These are phyloP conservation scores for Acarapis woodi DNA, from an alignment of 1,140 invertebrate species.

Conservation along the genomic window DNA sequence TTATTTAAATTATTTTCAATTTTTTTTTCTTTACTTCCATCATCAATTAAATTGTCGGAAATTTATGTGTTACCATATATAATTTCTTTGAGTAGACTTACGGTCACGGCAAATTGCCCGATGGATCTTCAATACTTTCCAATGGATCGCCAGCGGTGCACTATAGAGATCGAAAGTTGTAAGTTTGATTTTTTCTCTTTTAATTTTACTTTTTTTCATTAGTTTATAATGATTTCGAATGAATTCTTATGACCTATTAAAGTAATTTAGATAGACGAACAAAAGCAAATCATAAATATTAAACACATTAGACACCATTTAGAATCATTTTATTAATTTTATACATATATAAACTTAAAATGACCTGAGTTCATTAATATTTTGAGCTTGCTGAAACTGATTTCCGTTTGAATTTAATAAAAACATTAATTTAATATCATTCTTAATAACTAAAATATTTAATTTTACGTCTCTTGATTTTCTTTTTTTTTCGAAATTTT, in stretches of 20 bases:
- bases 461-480: too few relatives aligned
- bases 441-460: too few relatives aligned
- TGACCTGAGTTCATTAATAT: background rate
- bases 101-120: constrained; percentile 18
- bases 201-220: background rate
- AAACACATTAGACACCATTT: too few relatives aligned
- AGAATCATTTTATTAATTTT: constrained; percentile 15
- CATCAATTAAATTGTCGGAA: background rate
- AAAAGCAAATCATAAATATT: too few relatives aligned
- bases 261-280: constrained; percentile 4
- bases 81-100: constrained; percentile 16
- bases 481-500: too few relatives aligned
- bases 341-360: background rate
- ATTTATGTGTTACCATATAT: too few relatives aligned
- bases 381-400: too few relatives aligned
- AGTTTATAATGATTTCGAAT: constrained; percentile 11
- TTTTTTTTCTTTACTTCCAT: background rate
- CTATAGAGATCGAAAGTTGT: constrained; percentile 24
- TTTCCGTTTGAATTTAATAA: too few relatives aligned
- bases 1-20: too few relatives aligned
- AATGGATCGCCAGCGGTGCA: constrained; percentile 20
- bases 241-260: constrained; percentile 14
- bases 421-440: too few relatives aligned
- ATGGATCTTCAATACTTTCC: constrained; percentile 20
- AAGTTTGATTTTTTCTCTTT: constrained; percentile 13